phyloP scores from a whole-genome alignment of 2,113 vertebrate species.

The Boleophthalmus pectinirostris region DNA sequence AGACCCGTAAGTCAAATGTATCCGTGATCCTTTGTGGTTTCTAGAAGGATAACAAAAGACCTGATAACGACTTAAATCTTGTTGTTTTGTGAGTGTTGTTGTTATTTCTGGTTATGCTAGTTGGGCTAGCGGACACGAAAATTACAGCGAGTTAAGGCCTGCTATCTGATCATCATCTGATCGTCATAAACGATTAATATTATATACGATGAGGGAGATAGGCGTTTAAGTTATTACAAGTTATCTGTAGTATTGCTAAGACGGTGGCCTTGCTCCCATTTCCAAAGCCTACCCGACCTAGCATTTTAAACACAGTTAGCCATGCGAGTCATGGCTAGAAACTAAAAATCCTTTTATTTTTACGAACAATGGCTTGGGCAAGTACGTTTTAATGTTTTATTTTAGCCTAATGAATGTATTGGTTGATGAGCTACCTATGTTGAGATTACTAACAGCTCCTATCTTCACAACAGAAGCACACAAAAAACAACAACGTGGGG shows the following conservation, averaged over 20 bases:
- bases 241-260: background rate
- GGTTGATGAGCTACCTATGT: background rate
- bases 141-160: conserved; percentile 25
- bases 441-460: background rate
- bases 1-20: conserved; percentile 60
- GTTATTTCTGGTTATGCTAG: conserved; percentile 49
- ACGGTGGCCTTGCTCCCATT: background rate
- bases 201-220: background rate
- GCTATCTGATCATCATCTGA: background rate
- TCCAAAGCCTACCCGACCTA: background rate
- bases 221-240: background rate
- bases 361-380: background rate
- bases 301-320: background rate
- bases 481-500: background rate
- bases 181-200: rapidly evolving
- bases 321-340: background rate
- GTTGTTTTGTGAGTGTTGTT: conserved; percentile 41
- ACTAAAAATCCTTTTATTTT: background rate
- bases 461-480: background rate
- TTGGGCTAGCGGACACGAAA: conserved; percentile 28
- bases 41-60: too few relatives aligned
- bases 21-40: background rate
- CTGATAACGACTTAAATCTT: background rate
- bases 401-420: background rate
- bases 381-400: background rate